These are phyloP conservation scores for Carposina sasakii DNA, from an alignment of 1,140 invertebrate genomes.

Conservation along the genomic window DNA sequence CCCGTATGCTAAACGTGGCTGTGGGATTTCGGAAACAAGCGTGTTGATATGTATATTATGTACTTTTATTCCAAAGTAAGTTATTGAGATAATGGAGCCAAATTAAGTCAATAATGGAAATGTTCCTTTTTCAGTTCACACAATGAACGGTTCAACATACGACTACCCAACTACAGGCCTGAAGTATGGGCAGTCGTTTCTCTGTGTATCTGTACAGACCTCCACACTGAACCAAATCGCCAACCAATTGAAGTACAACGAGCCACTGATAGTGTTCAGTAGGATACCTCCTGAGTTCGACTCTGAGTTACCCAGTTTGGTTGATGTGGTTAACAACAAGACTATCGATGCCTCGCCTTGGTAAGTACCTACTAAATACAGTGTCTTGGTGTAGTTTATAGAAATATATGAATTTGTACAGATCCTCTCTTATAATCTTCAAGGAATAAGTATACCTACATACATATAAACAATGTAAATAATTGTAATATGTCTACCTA, in stretches of 20 bases:
- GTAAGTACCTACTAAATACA: conserved; percentile 55
- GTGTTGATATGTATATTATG: too few relatives aligned
- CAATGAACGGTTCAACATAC: conserved; percentile 73
- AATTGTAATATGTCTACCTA: too few relatives aligned
- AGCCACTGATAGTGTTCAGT: conserved; percentile 73
- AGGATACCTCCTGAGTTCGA: conserved; percentile 73
- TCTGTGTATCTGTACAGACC: conserved; percentile 84
- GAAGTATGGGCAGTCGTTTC: conserved; percentile 87
- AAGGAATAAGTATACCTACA: too few relatives aligned
- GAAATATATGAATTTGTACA: too few relatives aligned
- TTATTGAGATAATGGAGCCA: too few relatives aligned
- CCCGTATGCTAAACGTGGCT: too few relatives aligned
- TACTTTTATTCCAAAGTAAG: too few relatives aligned
- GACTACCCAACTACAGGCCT: conserved; percentile 82
- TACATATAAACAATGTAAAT: too few relatives aligned
- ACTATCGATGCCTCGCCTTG: conserved; percentile 77
- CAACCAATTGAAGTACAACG: conserved; percentile 82
- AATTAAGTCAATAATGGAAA: too few relatives aligned
- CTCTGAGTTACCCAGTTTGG: conserved; percentile 73
- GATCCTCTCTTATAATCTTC: too few relatives aligned
- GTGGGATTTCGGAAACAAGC: too few relatives aligned
- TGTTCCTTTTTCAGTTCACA: conserved; percentile 36
- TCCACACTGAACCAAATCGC: conserved; percentile 81
- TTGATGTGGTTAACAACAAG: conserved; percentile 75
- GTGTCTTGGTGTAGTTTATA: too few relatives aligned